phyloP scores from a whole-genome alignment of 1,140 invertebrate species.

The Drosophila sp. region DNA sequence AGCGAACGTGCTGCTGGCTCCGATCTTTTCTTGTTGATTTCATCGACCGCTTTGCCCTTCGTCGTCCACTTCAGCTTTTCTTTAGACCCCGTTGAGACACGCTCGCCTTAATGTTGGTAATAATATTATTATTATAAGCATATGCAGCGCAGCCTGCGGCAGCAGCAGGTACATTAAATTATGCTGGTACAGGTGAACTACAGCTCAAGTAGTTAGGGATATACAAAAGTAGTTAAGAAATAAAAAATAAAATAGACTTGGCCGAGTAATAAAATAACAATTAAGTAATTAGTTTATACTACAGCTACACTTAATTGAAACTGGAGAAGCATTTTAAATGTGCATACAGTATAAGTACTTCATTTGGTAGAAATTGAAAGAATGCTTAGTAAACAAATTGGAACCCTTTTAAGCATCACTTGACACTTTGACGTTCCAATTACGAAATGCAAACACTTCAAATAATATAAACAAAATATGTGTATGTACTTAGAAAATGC shows the following conservation, averaged over 20 bases:
- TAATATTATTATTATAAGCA: constrained; percentile 76
- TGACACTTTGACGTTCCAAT: constrained; percentile 78
- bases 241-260: neutral
- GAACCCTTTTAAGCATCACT: constrained; percentile 58
- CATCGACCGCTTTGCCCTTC: constrained; percentile 33
- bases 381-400: constrained; percentile 46
- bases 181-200: constrained; percentile 81
- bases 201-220: neutral
- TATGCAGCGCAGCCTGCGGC: constrained; percentile 47
- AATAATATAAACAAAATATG: constrained; percentile 71
- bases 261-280: neutral
- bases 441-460: constrained; percentile 78
- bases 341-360: neutral
- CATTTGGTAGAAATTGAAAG: constrained; percentile 5
- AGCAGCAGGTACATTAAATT: constrained; percentile 76
- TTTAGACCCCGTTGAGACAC: constrained; percentile 61
- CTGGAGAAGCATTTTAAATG: neutral
- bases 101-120: constrained; percentile 79
- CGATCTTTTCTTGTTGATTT: constrained; percentile 56
- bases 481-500: constrained; percentile 44
- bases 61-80: constrained; percentile 44
- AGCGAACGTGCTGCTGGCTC: constrained; percentile 46
- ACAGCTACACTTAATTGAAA: too few species aligned
- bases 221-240: neutral
- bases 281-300: too few species aligned